Evolutionary conservation across 2,888 invertebrate species (phyloP).

Genomic region (Leptinotarsa tumamoca): DNA sequence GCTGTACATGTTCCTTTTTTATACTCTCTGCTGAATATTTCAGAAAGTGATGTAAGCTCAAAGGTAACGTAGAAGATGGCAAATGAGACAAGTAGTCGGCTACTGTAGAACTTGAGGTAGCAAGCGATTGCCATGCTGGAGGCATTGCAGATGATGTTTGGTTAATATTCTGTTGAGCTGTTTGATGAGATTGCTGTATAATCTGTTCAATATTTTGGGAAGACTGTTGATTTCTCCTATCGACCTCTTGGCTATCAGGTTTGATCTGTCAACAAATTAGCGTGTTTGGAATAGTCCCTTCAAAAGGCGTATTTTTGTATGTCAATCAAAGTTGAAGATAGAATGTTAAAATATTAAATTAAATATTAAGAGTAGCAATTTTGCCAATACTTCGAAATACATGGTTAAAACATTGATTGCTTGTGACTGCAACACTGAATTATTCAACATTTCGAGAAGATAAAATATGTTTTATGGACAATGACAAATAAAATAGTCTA

Average conservation of each 20-base stretch:
- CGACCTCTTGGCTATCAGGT: constrained; percentile 11
- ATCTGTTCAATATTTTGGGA: constrained; percentile 35
- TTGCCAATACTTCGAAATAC: no score
- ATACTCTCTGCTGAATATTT: constrained; percentile 81
- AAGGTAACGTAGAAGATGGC: constrained; percentile 78
- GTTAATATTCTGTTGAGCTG: constrained; percentile 43
- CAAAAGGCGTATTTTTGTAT: no score
- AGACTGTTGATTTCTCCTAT: constrained; percentile 24
- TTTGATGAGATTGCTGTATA: constrained; percentile 49
- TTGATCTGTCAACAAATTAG: constrained; percentile 2
- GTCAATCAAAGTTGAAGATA: no score
- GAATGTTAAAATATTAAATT: no score
- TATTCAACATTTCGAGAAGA: no score
- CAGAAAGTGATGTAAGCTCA: constrained; percentile 85
- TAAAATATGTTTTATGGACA: no score
- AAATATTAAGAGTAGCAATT: no score
- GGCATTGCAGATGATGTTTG: constrained; percentile 62
- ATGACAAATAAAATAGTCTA: no score
- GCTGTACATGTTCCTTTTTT: constrained; percentile 77
- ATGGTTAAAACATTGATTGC: no score
- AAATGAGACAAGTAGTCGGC: constrained; percentile 87
- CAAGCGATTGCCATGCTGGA: constrained; percentile 78
- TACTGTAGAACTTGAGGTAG: constrained; percentile 78
- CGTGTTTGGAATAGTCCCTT: neutral
- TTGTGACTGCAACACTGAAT: no score